Conservation (phyloP, 2,797 vertebrate species). For the Cygnus olor region DNA sequence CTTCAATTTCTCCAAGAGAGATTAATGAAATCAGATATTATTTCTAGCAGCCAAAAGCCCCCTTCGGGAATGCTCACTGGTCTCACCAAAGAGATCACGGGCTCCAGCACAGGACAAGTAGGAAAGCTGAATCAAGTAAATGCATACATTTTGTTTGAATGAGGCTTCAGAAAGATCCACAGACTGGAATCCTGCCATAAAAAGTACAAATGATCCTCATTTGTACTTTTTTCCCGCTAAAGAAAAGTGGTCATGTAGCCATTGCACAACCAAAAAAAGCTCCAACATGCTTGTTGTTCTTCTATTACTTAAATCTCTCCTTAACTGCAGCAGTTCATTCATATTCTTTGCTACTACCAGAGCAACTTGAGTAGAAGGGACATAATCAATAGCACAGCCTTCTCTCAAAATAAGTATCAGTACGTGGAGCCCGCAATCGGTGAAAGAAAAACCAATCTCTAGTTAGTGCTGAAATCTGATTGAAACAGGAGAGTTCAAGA, state of each 20-base stretch:
- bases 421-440: not conserved
- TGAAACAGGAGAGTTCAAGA: not conserved
- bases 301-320: not conserved
- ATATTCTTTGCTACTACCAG: not conserved
- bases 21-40: not conserved
- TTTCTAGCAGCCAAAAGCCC: not conserved
- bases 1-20: not conserved
- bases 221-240: not conserved
- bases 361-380: constrained; percentile 24
- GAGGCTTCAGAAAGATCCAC: not conserved
- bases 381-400: not conserved
- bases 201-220: not conserved
- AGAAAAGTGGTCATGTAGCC: not conserved
- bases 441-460: not conserved
- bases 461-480: constrained; percentile 11
- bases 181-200: not conserved
- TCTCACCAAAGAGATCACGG: not conserved
- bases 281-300: not conserved
- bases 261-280: not conserved
- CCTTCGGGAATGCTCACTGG: not conserved
- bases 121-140: not conserved
- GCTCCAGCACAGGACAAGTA: not conserved
- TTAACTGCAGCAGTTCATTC: constrained; percentile 12
- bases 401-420: not conserved
- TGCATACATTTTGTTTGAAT: not conserved